Conservation (phyloP, 2,888 invertebrate genomes). For the Amphipoea lucens region DNA sequence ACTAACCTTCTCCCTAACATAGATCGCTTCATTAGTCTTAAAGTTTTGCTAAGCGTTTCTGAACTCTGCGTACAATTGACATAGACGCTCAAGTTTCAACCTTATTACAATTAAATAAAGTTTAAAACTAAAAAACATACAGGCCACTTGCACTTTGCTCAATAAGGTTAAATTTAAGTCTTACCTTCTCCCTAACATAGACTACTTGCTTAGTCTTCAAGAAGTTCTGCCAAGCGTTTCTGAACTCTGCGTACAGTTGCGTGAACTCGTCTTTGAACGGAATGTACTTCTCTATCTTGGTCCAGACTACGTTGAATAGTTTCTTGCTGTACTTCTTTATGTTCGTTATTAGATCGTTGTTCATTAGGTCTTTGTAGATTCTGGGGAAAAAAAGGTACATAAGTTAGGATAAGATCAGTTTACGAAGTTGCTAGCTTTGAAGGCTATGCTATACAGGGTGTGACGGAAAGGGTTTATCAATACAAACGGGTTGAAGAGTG, state of each 20-base stretch:
- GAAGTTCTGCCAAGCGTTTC: slow-evolving; percentile 84
- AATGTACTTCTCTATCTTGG: slow-evolving; percentile 84
- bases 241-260: slow-evolving; percentile 84
- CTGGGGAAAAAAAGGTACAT: slow-evolving; percentile 68
- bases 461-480: too few relatives aligned
- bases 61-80: too few relatives aligned
- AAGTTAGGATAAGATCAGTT: too few relatives aligned
- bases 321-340: slow-evolving; percentile 93
- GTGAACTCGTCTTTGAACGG: slow-evolving; percentile 86
- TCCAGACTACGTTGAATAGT: slow-evolving; percentile 90
- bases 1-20: too few relatives aligned
- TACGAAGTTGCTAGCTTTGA: too few relatives aligned
- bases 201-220: slow-evolving; percentile 85
- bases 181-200: slow-evolving; percentile 85
- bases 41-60: too few relatives aligned
- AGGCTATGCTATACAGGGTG: too few relatives aligned
- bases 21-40: too few relatives aligned
- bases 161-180: slow-evolving; percentile 1
- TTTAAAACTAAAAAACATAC: too few relatives aligned
- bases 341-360: slow-evolving; percentile 94
- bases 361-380: slow-evolving; percentile 94
- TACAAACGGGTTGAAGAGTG: too few relatives aligned
- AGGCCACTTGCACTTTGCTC: not conserved
- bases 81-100: too few relatives aligned
- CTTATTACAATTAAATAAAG: too few relatives aligned